A percentile compares a stretch with the other conserved stretches of the same genome.
These are phyloP conservation scores for Hyperoplus immaculatus DNA, from an alignment of 2,797 vertebrate genomes.

Conservation along the genomic window DNA sequence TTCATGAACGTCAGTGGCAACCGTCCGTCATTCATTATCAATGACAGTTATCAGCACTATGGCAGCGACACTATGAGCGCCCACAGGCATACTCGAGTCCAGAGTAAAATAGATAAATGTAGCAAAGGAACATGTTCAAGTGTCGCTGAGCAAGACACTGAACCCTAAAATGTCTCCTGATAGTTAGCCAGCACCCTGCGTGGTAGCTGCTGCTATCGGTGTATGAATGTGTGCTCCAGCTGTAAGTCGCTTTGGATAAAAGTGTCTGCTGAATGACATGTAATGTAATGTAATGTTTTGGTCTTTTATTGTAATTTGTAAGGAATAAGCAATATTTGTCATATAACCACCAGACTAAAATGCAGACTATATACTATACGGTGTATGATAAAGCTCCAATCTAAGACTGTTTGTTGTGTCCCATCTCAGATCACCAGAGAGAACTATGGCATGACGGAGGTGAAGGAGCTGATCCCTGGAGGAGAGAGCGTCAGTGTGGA, in stretches of 20 bases:
- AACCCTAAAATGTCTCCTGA: background rate
- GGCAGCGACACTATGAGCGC: too few relatives aligned
- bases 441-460: conserved; percentile 93
- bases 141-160: background rate
- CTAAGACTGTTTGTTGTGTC: conserved; percentile 1
- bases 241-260: too few relatives aligned
- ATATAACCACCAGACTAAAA: background rate
- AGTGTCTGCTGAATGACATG: background rate
- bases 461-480: conserved; percentile 92
- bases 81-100: too few relatives aligned
- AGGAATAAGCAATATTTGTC: background rate
- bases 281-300: background rate
- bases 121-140: too few relatives aligned
- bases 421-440: conserved; percentile 92
- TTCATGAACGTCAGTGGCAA: too few relatives aligned
- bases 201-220: too few relatives aligned
- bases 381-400: background rate
- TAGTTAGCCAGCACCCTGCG: too few relatives aligned
- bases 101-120: too few relatives aligned
- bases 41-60: too few relatives aligned
- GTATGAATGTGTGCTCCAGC: too few relatives aligned
- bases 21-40: too few relatives aligned
- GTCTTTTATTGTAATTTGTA: background rate
- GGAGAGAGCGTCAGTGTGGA: conserved; percentile 91
- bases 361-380: too few relatives aligned